Evolutionary conservation across 2,888 invertebrate species (phyloP).

Genomic region (Drosophila rubida): DNA sequence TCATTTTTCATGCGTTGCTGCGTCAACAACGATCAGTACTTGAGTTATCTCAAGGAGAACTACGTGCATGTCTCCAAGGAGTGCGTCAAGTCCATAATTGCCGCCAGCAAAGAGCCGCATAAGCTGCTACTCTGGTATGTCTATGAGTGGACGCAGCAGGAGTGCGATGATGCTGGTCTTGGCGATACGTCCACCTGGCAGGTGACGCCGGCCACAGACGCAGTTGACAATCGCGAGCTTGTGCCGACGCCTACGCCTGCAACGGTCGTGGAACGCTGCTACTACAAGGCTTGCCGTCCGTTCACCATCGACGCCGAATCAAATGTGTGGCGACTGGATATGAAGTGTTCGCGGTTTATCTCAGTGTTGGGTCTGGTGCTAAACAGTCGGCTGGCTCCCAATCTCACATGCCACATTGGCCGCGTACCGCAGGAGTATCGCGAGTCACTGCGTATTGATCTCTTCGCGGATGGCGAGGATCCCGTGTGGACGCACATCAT

Average conservation of each 20-base stretch:
- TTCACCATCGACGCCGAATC: conserved; percentile 78
- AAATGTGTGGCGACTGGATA: conserved; percentile 72
- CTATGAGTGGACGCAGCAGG: conserved; percentile 83
- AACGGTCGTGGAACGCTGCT: conserved; percentile 80
- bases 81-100: conserved; percentile 82
- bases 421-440: conserved; percentile 75
- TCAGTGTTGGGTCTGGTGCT: conserved; percentile 81
- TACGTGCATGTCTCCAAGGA: conserved; percentile 84
- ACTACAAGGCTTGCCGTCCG: conserved; percentile 84
- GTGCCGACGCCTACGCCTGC: conserved; percentile 33
- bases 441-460: conserved; percentile 80
- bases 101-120: conserved; percentile 73
- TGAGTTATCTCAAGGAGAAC: conserved; percentile 77
- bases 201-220: conserved; percentile 20
- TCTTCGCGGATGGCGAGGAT: conserved; percentile 52
- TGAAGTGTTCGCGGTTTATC: conserved; percentile 82
- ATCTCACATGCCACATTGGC: conserved; percentile 49
- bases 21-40: conserved; percentile 80
- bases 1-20: conserved; percentile 83
- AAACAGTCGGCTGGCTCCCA: conserved; percentile 83
- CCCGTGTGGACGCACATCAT: conserved; percentile 77
- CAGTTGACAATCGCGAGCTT: conserved; percentile 3
- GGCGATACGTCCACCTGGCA: conserved; percentile 52
- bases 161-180: conserved; percentile 79
- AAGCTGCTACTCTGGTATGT: conserved; percentile 82